Base-by-base conservation (phyloP, 1,140 invertebrate species). In the Conopomorpha cramerella region DNA sequence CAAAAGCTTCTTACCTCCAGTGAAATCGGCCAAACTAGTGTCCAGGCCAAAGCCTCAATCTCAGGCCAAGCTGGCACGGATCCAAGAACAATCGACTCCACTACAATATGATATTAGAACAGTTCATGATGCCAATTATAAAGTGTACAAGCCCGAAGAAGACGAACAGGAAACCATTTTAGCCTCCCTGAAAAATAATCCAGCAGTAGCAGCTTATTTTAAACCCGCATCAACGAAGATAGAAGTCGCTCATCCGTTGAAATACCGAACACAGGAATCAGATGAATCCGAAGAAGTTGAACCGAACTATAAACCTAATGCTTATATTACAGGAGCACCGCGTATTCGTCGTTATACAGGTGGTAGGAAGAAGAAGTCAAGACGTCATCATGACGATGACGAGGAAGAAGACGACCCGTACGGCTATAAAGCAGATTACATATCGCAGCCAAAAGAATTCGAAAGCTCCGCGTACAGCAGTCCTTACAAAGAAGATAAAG, bases 371-470 rank as follows among this genome's bases (percentile, higher is more conserved):
- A 54, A 53, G 31, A 57, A 62, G 43, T 62, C 62, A 33, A 39
- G 55, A 33, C 65, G 53, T 38, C 63, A 67, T 41, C 50, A 45
- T 38, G 59, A 51, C 16, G 51, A 57, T 30, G 57, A 64, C 8
- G 61, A 72, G 25, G 68, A 76, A 10, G 43, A 12, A 8, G 62
- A 74, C 3, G 59, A 68, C 45, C 53, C 60, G 23, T 77, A 79
- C 47, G 48, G 61, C 39, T 77, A 77, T 39, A 62, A 55, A 52
- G 51, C 62, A 4, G 71, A 74, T 29, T 79, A 79, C 40, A 54
- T 62, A 47, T 73, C 71, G 4, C 70, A 55, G 43, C 71, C 77
- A 3, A 79, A 78, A 51, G 68, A 63, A 26, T 79, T 79, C 33
- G 73, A 77, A 46, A 60, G 57, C 32, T 46, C 49, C n/a, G 38